phyloP scores from a whole-genome alignment of 2,888 invertebrate species.

The Tetropium fuscum region DNA sequence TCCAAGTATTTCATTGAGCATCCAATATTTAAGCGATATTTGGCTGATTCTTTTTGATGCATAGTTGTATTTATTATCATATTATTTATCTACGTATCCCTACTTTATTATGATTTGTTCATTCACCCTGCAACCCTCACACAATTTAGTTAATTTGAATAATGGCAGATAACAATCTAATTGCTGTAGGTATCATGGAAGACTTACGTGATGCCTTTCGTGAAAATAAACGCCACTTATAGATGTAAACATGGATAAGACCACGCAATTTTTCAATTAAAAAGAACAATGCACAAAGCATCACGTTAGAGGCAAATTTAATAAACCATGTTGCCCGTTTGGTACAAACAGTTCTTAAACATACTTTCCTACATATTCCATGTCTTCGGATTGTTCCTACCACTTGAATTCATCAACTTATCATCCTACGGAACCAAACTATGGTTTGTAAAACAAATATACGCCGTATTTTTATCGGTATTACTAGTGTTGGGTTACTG shows the following conservation, averaged over 20 bases:
- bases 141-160: too few species aligned
- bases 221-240: not conserved
- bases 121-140: too few species aligned
- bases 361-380: slow-evolving; percentile 12
- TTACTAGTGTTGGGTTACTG: slow-evolving; percentile 21
- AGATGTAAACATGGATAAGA: not conserved
- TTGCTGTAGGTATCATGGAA: not conserved
- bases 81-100: too few species aligned
- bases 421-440: not conserved
- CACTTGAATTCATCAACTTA: slow-evolving; percentile 16
- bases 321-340: slow-evolving; percentile 5
- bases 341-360: slow-evolving; percentile 3
- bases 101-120: too few species aligned
- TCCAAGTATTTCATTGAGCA: too few species aligned
- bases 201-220: not conserved
- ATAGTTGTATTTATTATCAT: too few species aligned
- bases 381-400: slow-evolving; percentile 27
- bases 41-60: too few species aligned
- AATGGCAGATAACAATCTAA: too few species aligned
- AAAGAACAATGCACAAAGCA: not conserved
- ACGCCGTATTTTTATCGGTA: slow-evolving; percentile 7
- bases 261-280: slow-evolving; percentile 11
- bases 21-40: too few species aligned
- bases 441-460: slow-evolving; percentile 8
- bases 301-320: not conserved